phyloP scores from a whole-genome alignment of 1,140 invertebrate species.

The Drosophila rufa region DNA sequence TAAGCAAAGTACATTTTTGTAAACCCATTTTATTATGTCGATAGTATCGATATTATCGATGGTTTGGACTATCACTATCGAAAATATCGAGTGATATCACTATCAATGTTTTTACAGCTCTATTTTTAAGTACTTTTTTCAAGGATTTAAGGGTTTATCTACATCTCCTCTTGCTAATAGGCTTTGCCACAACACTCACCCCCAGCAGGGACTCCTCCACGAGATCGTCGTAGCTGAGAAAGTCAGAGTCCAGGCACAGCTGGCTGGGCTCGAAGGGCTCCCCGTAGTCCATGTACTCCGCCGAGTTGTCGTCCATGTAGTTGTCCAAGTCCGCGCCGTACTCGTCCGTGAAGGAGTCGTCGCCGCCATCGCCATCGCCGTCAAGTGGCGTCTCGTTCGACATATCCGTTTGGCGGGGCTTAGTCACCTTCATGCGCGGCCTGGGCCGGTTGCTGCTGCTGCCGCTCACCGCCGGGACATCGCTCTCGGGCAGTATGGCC shows the following conservation, averaged over 20 bases:
- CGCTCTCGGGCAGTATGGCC: conserved; percentile 62
- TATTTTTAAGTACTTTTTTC: no score
- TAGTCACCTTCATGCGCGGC: conserved; percentile 49
- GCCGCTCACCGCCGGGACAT: conserved; percentile 21
- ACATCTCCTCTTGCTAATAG: no score
- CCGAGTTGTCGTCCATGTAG: conserved; percentile 62
- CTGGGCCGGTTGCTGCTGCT: conserved; percentile 23
- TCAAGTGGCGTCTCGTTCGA: conserved; percentile 37
- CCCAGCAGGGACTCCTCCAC: conserved; percentile 77
- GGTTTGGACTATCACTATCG: no score
- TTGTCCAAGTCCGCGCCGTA: conserved; percentile 57
- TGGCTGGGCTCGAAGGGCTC: conserved; percentile 42
- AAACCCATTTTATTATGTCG: no score
- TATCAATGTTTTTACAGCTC: no score
- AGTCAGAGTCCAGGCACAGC: conserved; percentile 44
- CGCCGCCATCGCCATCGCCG: conserved; percentile 32
- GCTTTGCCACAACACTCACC: conserved; percentile 39
- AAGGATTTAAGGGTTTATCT: no score
- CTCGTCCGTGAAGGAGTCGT: conserved; percentile 64
- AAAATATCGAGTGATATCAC: no score
- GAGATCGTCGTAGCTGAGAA: conserved; percentile 78
- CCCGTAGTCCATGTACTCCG: conserved; percentile 58
- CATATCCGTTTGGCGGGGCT: conserved; percentile 39
- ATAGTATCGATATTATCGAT: no score
- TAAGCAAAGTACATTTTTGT: no score